These are phyloP conservation scores for Acanthochromis polyacanthus DNA, from an alignment of 2,113 vertebrate species.

Conservation along the genomic window DNA sequence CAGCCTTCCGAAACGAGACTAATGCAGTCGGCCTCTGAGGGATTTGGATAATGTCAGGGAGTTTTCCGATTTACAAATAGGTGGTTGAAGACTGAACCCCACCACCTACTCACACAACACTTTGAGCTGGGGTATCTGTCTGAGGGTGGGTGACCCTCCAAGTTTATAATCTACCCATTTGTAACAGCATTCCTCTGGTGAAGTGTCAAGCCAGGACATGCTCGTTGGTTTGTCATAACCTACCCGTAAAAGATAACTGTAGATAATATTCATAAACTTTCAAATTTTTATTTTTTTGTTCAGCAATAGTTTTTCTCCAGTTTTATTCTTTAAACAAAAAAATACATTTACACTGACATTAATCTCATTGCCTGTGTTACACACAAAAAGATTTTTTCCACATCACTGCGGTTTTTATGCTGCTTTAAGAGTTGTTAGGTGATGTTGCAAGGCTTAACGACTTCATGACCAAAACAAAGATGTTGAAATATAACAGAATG, in stretches of 20 bases:
- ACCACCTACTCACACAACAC: not conserved
- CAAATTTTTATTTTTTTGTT: not conserved
- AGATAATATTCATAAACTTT: not conserved
- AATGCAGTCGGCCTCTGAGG: not conserved
- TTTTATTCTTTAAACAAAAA: too few species aligned
- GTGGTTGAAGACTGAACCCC: not conserved
- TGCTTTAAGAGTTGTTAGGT: not conserved
- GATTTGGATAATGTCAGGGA: conserved; percentile 14
- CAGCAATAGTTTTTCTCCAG: too few species aligned
- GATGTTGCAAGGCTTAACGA: not conserved
- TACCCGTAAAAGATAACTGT: not conserved
- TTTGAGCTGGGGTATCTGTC: not conserved
- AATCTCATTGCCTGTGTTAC: too few species aligned
- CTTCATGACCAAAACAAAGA: not conserved
- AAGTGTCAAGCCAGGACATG: conserved; percentile 14
- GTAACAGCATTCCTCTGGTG: not conserved
- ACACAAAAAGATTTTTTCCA: too few species aligned
- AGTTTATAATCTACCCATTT: conserved; percentile 37
- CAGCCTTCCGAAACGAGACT: not conserved
- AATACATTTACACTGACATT: too few species aligned
- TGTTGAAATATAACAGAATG: not conserved
- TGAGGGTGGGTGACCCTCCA: not conserved
- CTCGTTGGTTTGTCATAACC: not conserved
- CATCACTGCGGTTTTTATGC: not conserved
- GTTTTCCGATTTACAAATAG: not conserved